phyloP scores from a whole-genome alignment of 2,797 vertebrate species.

The Syncerus caffer region DNA sequence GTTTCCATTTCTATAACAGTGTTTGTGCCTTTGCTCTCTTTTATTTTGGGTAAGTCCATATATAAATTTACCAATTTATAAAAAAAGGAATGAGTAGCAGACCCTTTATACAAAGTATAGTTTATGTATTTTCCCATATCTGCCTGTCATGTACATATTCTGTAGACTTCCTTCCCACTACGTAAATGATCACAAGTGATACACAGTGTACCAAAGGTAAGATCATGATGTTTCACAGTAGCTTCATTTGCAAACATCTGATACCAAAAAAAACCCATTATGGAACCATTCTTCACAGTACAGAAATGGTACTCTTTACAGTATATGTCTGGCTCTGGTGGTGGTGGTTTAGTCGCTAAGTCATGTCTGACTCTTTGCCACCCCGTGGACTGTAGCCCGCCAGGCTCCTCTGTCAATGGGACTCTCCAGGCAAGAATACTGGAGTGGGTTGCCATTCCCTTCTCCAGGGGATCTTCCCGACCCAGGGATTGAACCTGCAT shows the following conservation, averaged over 20 bases:
- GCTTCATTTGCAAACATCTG: not conserved
- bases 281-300: not conserved
- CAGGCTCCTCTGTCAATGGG: not conserved
- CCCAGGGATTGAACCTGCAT: accelerated
- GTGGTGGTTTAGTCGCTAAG: not conserved
- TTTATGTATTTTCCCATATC: not conserved
- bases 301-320: accelerated
- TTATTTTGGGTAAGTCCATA: not conserved
- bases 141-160: not conserved
- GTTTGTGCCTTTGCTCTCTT: not conserved
- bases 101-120: not conserved
- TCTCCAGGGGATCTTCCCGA: not conserved
- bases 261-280: not conserved
- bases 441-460: not conserved
- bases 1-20: not conserved
- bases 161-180: not conserved
- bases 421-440: not conserved
- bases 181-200: not conserved
- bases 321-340: not conserved
- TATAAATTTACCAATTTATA: not conserved
- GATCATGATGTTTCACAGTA: not conserved
- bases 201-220: not conserved
- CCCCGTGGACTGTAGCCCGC: not conserved
- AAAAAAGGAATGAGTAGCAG: not conserved
- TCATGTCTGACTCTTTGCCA: not conserved